Conservation (phyloP, 2,888 invertebrate species). For the Pomacea canaliculata region DNA sequence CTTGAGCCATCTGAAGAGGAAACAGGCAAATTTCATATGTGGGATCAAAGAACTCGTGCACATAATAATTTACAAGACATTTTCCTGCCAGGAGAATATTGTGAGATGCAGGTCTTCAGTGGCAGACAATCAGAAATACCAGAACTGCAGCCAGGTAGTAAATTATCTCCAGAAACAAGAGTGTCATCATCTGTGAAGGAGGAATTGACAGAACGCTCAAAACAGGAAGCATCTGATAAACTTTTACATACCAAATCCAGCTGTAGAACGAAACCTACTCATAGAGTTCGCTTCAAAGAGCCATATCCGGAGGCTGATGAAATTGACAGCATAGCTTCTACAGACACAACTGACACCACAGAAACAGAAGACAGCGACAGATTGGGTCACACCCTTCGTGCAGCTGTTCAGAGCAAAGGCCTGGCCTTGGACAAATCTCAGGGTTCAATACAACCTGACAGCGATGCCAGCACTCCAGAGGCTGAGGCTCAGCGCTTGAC, state of each 20-base stretch:
- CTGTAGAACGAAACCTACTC: constrained; percentile 17
- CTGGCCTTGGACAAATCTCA: constrained; percentile 16
- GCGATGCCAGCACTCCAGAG: constrained; percentile 35
- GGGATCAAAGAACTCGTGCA: too few relatives aligned
- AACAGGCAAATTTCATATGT: too few relatives aligned
- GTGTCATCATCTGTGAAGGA: too few relatives aligned
- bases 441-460: constrained; percentile 25
- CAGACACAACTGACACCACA: constrained; percentile 18
- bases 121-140: too few relatives aligned
- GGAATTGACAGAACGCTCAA: too few relatives aligned
- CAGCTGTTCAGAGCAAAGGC: constrained; percentile 17
- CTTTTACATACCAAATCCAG: background rate
- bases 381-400: constrained; percentile 5
- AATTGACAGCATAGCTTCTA: constrained; percentile 15
- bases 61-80: too few relatives aligned
- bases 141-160: background rate
- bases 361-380: constrained; percentile 8
- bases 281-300: constrained; percentile 35
- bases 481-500: constrained; percentile 33
- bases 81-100: too few relatives aligned
- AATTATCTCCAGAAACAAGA: background rate
- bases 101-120: too few relatives aligned
- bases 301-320: constrained; percentile 24
- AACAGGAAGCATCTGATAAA: too few relatives aligned
- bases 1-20: too few relatives aligned